Percentiles rank a stretch among this genome's conserved stretches.
These are phyloP conservation scores for Anguilla obscura DNA, from an alignment of 2,797 vertebrate genomes.

Conservation along the genomic window DNA sequence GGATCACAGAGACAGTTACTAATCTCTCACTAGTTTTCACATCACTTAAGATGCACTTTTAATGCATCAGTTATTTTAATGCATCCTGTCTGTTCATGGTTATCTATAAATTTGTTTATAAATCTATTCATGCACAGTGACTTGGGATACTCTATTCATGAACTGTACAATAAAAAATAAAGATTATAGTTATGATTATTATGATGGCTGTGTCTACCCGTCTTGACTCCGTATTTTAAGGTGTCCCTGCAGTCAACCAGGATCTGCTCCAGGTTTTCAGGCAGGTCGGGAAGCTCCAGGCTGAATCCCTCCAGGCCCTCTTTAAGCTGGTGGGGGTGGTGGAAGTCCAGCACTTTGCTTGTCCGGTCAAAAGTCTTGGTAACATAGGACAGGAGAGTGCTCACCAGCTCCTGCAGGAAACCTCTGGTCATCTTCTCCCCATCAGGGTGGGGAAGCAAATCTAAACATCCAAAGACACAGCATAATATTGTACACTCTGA, in stretches of 20 bases:
- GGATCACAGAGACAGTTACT: neutral
- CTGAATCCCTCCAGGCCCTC: conserved; percentile 72
- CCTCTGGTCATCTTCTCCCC: conserved; percentile 58
- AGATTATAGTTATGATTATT: neutral
- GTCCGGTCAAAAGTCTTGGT: conserved; percentile 63
- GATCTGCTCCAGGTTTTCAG: conserved; percentile 68
- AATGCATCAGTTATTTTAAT: neutral
- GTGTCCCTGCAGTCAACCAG: conserved; percentile 68
- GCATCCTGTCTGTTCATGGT: neutral
- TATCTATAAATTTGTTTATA: neutral
- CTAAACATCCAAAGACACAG: conserved; percentile 43
- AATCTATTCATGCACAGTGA: neutral
- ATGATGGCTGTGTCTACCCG: conserved; percentile 50
- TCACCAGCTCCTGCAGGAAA: conserved; percentile 66
- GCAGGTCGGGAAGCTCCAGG: conserved; percentile 63
- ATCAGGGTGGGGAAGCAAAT: conserved; percentile 63
- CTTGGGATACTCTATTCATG: neutral
- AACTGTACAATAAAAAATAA: neutral
- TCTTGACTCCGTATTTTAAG: conserved; percentile 73
- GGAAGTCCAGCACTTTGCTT: conserved; percentile 74
- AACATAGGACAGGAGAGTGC: conserved; percentile 68
- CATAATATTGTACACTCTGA: neutral
- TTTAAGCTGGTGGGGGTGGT: conserved; percentile 68
- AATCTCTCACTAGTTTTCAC: neutral
- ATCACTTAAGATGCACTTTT: neutral